Base-by-base conservation (phyloP, 2,888 invertebrate genomes). In the Rotaria sp. region DNA sequence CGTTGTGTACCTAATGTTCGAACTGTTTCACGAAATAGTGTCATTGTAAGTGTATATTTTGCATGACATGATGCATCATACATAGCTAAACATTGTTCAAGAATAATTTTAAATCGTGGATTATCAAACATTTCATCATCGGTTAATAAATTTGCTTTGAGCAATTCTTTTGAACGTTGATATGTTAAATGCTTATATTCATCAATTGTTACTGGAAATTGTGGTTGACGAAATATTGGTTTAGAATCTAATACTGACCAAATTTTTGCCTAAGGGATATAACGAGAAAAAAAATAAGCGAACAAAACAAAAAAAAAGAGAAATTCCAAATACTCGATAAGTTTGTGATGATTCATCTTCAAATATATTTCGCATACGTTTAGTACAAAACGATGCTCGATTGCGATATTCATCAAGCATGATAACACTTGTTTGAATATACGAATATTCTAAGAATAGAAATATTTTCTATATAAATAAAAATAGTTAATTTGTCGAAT, bases 151-250 rank as follows among this genome's bases (percentile, higher is more conserved):
- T 67, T 67, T 35, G 67, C 35, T 67, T 67, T 67, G 13, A 94
- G 92, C 89, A 94, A 93, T 88, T 94, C 93, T 89, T 93, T 93
- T 30, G 94, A 90, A n/a, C 93, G 92, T 88, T 94, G 93, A 88
- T 89, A 89, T 86, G 92, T 88, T 45, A 48, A 84, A 24, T 45
- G 18, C 45, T 84, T 84, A 18, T 52, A 84, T 84, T 67, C 67
- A 30, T 67, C 21, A 35, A 67, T 35, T 7, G 67, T 5, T 35
- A 67, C 38, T 35, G 67, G 67, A 67, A 67, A 67, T 35, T 35
- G 67, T 35, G 67, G 67, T 67, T 67, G 67, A 21, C 67, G 67
- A 67, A 67, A 67, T 67, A 67, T 67, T 35, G 67, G 35, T 67
- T 67, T 67, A 21, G 67, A 67, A 35, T 30, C 21, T 67, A 67